Evolutionary conservation across 2,888 invertebrate species (phyloP).

Genomic region (Stenodema calcarata): DNA sequence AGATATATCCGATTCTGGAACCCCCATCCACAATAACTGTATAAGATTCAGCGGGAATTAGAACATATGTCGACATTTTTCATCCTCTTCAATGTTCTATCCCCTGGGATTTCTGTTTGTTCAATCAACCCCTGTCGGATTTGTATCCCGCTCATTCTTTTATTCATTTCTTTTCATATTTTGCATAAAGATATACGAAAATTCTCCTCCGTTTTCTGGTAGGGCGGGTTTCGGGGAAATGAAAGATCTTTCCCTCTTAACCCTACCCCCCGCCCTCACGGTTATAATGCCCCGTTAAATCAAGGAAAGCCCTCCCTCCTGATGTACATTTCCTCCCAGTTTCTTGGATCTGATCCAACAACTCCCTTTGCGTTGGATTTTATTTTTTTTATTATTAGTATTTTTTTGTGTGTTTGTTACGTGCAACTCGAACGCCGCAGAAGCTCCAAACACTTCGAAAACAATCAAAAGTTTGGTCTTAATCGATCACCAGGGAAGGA

Average conservation of each 20-base stretch:
- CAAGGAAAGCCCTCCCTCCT: neutral
- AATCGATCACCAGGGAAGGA: no score
- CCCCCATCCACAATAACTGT: no score
- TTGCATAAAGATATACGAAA: neutral
- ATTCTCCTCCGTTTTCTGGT: neutral
- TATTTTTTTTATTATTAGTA: neutral
- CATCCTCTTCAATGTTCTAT: neutral
- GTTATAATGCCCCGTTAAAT: conserved; percentile 32
- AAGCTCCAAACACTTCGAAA: no score
- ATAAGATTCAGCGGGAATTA: no score
- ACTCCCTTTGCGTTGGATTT: neutral
- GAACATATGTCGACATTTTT: no score
- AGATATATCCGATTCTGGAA: no score
- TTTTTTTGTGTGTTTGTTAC: neutral
- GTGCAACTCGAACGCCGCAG: neutral
- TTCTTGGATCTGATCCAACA: conserved; percentile 3
- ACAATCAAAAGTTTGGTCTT: no score
- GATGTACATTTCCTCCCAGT: conserved; percentile 35
- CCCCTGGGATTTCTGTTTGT: neutral
- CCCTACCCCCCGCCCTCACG: neutral
- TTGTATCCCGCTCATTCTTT: neutral
- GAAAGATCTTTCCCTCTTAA: neutral
- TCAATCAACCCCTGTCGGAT: neutral
- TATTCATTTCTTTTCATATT: neutral
- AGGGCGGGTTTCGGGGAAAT: neutral